A percentile compares a stretch with the other conserved stretches of the same genome.
phyloP scores from a whole-genome alignment of 2,797 vertebrate genomes.

The Neopelma chrysocephalum region DNA sequence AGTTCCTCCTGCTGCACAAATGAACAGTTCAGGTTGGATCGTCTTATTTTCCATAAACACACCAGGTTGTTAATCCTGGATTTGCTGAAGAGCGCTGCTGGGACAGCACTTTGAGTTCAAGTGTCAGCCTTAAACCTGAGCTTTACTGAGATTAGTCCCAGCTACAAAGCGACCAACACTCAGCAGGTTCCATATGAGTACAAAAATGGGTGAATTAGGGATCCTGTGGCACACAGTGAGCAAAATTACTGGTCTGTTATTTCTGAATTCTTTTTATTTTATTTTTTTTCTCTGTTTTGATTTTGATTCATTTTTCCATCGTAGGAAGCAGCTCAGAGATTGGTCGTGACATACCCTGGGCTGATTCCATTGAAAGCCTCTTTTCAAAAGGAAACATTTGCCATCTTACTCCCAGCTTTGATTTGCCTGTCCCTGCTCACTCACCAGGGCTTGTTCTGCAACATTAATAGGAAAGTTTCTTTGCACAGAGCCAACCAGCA shows the following conservation, averaged over 20 bases:
- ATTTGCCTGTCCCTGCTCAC: neutral
- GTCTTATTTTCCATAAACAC: neutral
- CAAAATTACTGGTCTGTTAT: neutral
- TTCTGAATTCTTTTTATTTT: neutral
- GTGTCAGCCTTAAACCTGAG: neutral
- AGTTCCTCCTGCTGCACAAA: neutral
- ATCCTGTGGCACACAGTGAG: neutral
- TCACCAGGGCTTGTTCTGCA: neutral
- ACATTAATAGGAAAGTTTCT: neutral
- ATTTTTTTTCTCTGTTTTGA: neutral
- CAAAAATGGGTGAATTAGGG: neutral
- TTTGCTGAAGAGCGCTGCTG: neutral
- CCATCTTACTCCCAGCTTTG: neutral
- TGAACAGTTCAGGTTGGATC: rapidly evolving
- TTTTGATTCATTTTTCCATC: neutral
- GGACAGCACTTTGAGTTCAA: neutral
- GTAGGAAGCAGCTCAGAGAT: neutral
- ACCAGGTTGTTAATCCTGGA: neutral
- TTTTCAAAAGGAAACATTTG: slow-evolving; percentile 19
- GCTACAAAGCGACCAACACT: neutral
- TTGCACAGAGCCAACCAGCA: neutral
- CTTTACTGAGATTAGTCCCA: neutral
- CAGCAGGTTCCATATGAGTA: neutral
- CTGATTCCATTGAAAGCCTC: neutral
- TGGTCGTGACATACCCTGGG: neutral